Evolutionary conservation across 1,140 invertebrate genomes (phyloP).

Genomic region (Pseudomyrmex gracilis): DNA sequence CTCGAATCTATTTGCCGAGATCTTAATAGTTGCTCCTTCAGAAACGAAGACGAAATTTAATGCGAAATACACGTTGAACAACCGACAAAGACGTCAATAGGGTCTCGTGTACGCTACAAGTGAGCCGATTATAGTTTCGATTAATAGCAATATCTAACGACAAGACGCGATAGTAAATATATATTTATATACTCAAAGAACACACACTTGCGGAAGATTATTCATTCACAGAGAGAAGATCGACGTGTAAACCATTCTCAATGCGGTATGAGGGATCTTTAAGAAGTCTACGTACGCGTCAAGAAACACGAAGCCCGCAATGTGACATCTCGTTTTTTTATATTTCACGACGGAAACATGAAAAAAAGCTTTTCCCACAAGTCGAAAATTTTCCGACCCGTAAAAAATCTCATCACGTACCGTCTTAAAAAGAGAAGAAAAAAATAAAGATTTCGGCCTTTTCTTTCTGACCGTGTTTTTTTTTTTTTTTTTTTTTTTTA

Average conservation of each 20-base stretch:
- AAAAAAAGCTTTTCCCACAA: neutral
- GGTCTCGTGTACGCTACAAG: neutral
- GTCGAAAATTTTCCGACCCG: neutral
- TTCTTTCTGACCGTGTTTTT: too few species aligned
- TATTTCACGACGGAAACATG: conserved; percentile 27
- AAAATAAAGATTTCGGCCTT: neutral
- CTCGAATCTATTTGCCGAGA: conserved; percentile 1
- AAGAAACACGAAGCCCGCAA: neutral
- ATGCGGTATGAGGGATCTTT: neutral
- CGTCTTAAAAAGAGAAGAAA: neutral
- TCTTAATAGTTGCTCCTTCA: neutral
- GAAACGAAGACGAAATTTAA: conserved; percentile 27
- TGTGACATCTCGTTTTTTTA: conserved; percentile 12
- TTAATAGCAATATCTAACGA: conserved; percentile 13
- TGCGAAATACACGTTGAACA: neutral
- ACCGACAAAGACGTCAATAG: conserved; percentile 6
- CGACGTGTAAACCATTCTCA: neutral
- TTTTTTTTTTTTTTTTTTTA: too few species aligned
- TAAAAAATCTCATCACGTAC: neutral
- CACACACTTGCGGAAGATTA: conserved; percentile 1
- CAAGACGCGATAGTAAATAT: conserved; percentile 50
- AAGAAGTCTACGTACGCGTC: neutral
- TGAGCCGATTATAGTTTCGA: conserved; percentile 39
- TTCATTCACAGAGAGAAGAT: conserved; percentile 3
- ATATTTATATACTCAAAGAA: conserved; percentile 17